phyloP scores from a whole-genome alignment of 2,113 vertebrate genomes.

The Casuarius casuarius region DNA sequence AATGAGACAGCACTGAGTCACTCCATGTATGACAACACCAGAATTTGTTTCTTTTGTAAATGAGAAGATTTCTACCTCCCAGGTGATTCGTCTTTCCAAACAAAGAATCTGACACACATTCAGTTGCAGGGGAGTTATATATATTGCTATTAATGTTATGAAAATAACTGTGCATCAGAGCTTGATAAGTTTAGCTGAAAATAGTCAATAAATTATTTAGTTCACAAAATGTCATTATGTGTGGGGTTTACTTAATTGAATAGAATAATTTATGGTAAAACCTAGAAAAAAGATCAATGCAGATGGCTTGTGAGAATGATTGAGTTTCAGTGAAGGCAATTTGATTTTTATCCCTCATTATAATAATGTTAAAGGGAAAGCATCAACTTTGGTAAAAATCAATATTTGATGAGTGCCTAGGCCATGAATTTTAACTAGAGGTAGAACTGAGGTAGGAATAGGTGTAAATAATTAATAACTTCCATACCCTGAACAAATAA shows the following conservation, averaged over 20 bases:
- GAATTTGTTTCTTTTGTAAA: slow-evolving; percentile 47
- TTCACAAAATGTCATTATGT: slow-evolving; percentile 85
- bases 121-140: slow-evolving; percentile 11
- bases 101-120: slow-evolving; percentile 63
- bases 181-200: slow-evolving; percentile 75
- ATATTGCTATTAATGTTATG: slow-evolving; percentile 70
- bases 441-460: slow-evolving; percentile 72
- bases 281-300: slow-evolving; percentile 83
- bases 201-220: slow-evolving; percentile 87
- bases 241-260: slow-evolving; percentile 86
- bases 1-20: background rate
- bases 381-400: slow-evolving; percentile 86
- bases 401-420: slow-evolving; percentile 88
- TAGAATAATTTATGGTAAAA: slow-evolving; percentile 88
- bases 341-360: slow-evolving; percentile 88
- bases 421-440: slow-evolving; percentile 87
- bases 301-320: slow-evolving; percentile 76
- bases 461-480: slow-evolving; percentile 77
- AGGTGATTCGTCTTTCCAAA: slow-evolving; percentile 54
- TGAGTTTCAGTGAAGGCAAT: slow-evolving; percentile 80
- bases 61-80: slow-evolving; percentile 45
- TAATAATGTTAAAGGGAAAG: slow-evolving; percentile 83
- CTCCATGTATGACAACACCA: background rate
- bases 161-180: slow-evolving; percentile 72
- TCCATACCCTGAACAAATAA: slow-evolving; percentile 69